These are phyloP conservation scores for Plutella xylostella DNA, from an alignment of 2,888 invertebrate species.

Conservation along the genomic window DNA sequence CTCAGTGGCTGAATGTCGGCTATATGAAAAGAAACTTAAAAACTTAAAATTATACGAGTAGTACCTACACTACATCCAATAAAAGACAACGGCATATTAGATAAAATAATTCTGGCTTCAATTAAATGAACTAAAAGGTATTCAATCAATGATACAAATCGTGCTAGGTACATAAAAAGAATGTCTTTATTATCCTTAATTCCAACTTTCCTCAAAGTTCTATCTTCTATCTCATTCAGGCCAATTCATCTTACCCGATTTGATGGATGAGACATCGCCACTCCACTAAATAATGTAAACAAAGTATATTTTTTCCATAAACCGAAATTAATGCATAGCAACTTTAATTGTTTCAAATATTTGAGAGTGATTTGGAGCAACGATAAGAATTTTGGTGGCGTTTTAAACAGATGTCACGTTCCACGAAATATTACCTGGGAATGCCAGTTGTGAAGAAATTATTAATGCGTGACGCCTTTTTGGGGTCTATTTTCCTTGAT, in stretches of 20 bases:
- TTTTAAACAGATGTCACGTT: slow-evolving; percentile 34
- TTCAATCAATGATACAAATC: no score
- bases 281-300: slow-evolving; percentile 66
- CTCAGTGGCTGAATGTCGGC: no score
- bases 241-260: slow-evolving; percentile 50
- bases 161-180: no score
- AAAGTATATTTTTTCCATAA: slow-evolving; percentile 51
- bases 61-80: no score
- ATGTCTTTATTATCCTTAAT: no score
- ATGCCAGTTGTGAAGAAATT: slow-evolving; percentile 11
- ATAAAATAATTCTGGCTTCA: no score
- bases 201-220: neutral
- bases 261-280: slow-evolving; percentile 59
- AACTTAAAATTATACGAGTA: no score
- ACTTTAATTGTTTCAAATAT: slow-evolving; percentile 54
- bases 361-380: slow-evolving; percentile 37
- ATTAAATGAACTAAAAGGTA: no score
- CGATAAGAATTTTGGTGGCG: slow-evolving; percentile 28
- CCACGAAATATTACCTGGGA: slow-evolving; percentile 21
- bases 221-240: slow-evolving; percentile 23
- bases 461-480: slow-evolving; percentile 23
- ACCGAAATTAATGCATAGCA: slow-evolving; percentile 56
- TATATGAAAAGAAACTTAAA: no score
- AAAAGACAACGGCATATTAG: no score
- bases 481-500: neutral